Base-by-base conservation (phyloP, 1,140 invertebrate genomes). In the Popillia japonica region DNA sequence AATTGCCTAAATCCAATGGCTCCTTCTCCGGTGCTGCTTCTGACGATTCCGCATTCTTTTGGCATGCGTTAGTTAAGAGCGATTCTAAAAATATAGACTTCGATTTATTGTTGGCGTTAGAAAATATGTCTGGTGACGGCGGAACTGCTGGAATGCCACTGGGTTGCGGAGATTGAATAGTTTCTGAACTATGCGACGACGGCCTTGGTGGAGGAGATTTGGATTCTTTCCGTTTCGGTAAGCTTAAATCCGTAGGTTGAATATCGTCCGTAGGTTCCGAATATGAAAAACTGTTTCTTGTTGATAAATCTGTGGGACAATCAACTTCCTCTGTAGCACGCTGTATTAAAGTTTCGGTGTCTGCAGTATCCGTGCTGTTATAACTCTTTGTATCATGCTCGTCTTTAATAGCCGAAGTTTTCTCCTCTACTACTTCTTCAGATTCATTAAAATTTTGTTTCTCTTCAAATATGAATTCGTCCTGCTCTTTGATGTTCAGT, bases 1-100 rank as follows among this genome's bases (percentile, higher is more conserved):
- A 89, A 86, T 90, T 90, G 3, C 91, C 92, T 76, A 93, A 85
- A 86, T 93, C 91, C 44, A 93, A 86, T 0, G 92, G 91, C 85
- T 92, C 92, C 82, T 89, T 88, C n/a, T 87, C 88, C 41, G 89
- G 88, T 2, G 88, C 89, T 0, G 89, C 86, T 80, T 89, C 88
- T 2, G 88, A 89, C n/a, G 88, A 88, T 75, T 83, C 79, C 9
- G 88, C 87, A 85, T 89, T 88, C 84, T 90, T 90, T 48, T 89
- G 89, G 11, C 22, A 27, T 4, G 61, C 27, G 20, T 22, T 68
- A 3, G 87, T 88, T n/a, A 90, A 84, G 6, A 90, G 79, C 7
- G 90, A 88, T 86, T 90, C 90, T 79, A 90, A 83, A 83, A 90
- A 90, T 61, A 89, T 81, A 0, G 89, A 88, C 82, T 90, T 89